These are phyloP conservation scores for Montipora efflorescens DNA, from an alignment of 64 coral and sea anemone species.

Conservation along the genomic window DNA sequence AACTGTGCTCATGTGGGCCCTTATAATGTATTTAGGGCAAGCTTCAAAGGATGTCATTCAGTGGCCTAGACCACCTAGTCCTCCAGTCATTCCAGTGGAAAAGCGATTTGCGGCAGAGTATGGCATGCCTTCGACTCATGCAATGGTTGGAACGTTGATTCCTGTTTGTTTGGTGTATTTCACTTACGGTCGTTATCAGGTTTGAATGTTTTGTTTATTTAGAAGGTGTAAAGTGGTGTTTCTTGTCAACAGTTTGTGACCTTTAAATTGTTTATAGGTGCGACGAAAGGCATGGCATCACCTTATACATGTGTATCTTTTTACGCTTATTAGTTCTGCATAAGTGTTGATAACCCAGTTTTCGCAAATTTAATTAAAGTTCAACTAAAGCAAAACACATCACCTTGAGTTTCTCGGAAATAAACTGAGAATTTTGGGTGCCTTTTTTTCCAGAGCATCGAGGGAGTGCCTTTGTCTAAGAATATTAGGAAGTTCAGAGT, in stretches of 20 bases:
- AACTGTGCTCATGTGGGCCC: conserved; percentile 80
- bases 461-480: too few species aligned
- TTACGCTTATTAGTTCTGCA: too few species aligned
- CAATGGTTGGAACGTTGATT: conserved; percentile 88
- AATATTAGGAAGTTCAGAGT: too few species aligned
- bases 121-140: conserved; percentile 92
- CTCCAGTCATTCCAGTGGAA: conserved; percentile 84
- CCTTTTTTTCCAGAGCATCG: too few species aligned
- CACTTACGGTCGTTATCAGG: conserved; percentile 91
- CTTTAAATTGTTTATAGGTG: background rate
- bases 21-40: conserved; percentile 93
- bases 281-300: too few species aligned
- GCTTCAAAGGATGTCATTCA: conserved; percentile 88
- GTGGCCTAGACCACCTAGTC: conserved; percentile 81
- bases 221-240: background rate
- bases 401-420: too few species aligned
- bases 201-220: conserved; percentile 4
- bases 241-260: background rate
- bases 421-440: too few species aligned
- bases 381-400: too few species aligned
- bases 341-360: too few species aligned
- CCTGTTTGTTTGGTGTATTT: conserved; percentile 92
- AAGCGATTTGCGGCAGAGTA: conserved; percentile 86
- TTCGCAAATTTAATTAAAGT: too few species aligned
- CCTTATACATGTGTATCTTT: too few species aligned